Evolutionary conservation across 2,888 invertebrate genomes (phyloP).

Genomic region (Drosophila peninsularis): DNA sequence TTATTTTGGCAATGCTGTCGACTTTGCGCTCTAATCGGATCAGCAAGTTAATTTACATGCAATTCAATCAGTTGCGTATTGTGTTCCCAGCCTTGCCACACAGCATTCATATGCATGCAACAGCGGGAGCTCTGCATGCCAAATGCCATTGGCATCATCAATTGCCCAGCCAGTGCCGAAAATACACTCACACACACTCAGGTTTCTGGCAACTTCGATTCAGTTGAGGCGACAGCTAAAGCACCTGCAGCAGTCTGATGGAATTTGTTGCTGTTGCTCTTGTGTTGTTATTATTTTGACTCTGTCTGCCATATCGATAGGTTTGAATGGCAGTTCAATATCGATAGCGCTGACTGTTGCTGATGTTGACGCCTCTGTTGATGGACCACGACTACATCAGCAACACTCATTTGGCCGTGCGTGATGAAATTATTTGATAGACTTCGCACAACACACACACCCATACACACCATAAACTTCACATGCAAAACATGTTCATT

Average conservation of each 20-base stretch:
- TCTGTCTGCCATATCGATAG: constrained; percentile 28
- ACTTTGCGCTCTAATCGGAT: constrained; percentile 68
- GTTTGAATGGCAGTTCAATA: constrained; percentile 43
- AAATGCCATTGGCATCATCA: constrained; percentile 48
- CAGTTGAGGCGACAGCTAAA: constrained; percentile 19
- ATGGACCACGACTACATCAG: constrained; percentile 17
- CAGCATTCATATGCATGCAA: constrained; percentile 31
- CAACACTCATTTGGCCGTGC: constrained; percentile 37
- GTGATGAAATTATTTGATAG: constrained; percentile 58
- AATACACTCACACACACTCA: constrained; percentile 14
- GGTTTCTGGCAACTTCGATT: constrained; percentile 1
- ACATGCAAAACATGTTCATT: constrained; percentile 62
- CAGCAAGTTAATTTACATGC: constrained; percentile 79
- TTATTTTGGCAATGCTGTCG: constrained; percentile 43
- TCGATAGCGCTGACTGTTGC: constrained; percentile 33
- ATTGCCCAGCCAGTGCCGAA: constrained; percentile 34
- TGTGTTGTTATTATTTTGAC: background rate
- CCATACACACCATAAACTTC: constrained; percentile 12
- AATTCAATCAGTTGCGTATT: constrained; percentile 73
- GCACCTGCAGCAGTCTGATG: constrained; percentile 36
- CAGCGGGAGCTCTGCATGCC: constrained; percentile 28
- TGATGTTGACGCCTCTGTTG: constrained; percentile 23
- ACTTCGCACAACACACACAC: constrained; percentile 21
- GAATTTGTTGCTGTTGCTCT: background rate
- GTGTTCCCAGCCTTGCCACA: constrained; percentile 32